Conservation (phyloP, 2,888 invertebrate genomes). For the Drosophila quinaria region DNA sequence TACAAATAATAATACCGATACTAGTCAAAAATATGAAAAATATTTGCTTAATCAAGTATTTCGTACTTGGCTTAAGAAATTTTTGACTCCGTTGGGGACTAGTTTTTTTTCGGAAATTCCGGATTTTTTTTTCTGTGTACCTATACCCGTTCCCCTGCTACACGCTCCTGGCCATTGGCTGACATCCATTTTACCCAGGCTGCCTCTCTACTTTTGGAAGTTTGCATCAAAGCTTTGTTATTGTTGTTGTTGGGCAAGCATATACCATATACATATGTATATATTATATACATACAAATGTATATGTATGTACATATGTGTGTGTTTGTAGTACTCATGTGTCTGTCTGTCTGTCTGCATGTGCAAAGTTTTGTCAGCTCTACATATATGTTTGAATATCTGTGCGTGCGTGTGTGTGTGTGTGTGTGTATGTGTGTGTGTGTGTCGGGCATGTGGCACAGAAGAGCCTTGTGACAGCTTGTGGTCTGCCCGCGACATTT, state of each 20-base stretch:
- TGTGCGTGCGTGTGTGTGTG: constrained; percentile 10
- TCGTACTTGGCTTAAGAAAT: background rate
- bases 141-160: background rate
- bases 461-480: constrained; percentile 78
- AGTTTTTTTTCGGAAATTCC: no score
- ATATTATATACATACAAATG: constrained; percentile 2
- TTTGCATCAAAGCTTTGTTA: constrained; percentile 65
- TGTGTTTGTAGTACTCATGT: constrained; percentile 7
- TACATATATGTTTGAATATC: constrained; percentile 8
- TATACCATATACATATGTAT: constrained; percentile 31
- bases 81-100: no score
- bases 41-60: no score
- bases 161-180: constrained; percentile 3
- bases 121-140: background rate
- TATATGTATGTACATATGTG: constrained; percentile 15
- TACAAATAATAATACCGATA: no score
- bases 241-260: constrained; percentile 50
- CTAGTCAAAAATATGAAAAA: no score
- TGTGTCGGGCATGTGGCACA: constrained; percentile 46
- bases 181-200: constrained; percentile 21
- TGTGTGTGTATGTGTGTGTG: background rate
- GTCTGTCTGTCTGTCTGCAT: constrained; percentile 33
- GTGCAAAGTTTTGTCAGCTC: constrained; percentile 37
- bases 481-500: constrained; percentile 82
- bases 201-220: constrained; percentile 63